These are phyloP conservation scores for Leucophora obtusa DNA, from an alignment of 2,888 invertebrate species.

Conservation along the genomic window DNA sequence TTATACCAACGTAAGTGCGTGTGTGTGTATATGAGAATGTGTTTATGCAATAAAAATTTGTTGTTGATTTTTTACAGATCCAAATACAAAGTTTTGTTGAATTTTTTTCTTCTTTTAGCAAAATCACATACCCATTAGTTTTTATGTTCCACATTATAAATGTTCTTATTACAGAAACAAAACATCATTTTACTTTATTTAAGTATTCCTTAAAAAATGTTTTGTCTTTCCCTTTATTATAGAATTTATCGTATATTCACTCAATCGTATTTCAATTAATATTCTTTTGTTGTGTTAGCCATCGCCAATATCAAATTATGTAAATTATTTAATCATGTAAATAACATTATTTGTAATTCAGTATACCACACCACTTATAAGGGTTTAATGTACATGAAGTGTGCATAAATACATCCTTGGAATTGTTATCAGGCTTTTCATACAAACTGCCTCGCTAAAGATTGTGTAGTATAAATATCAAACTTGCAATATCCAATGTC, in stretches of 20 bases:
- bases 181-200: conserved; percentile 25
- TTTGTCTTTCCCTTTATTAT: conserved; percentile 1
- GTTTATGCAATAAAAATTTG: conserved; percentile 33
- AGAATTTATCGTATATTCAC: conserved; percentile 28
- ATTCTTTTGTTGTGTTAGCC: conserved; percentile 9
- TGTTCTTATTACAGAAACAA: conserved; percentile 29
- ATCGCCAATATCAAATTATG: conserved; percentile 36
- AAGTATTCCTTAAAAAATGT: conserved; percentile 36
- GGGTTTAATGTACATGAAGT: conserved; percentile 1
- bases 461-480: no score
- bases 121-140: no score
- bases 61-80: not conserved
- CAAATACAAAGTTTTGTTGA: not conserved
- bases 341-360: conserved; percentile 45
- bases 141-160: conserved; percentile 24
- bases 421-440: no score
- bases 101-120: not conserved
- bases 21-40: not conserved
- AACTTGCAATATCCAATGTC: no score
- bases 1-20: conserved; percentile 24
- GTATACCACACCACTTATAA: not conserved
- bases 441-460: no score
- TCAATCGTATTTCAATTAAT: conserved; percentile 12
- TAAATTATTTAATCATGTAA: conserved; percentile 46
- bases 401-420: not conserved